Conservation (phyloP, 2,113 vertebrate genomes). For the Cyphomyrus discorhynchus region DNA sequence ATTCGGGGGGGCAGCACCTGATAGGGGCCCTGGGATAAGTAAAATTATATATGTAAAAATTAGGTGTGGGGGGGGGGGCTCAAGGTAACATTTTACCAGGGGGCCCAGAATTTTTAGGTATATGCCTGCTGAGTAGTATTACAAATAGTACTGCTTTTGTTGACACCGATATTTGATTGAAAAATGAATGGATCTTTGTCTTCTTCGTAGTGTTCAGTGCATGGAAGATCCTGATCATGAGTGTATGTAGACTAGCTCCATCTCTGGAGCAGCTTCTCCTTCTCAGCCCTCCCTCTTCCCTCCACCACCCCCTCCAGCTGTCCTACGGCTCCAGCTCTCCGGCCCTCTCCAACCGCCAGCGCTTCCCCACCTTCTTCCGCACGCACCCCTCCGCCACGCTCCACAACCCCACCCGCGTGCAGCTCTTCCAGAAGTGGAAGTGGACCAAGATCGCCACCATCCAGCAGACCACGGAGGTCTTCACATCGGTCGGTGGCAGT, state of each 20-base stretch:
- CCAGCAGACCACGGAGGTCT: constrained; percentile 93
- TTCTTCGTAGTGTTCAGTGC: not conserved
- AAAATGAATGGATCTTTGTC: not conserved
- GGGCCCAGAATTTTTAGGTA: not conserved
- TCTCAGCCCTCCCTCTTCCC: not conserved
- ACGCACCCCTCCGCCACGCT: constrained; percentile 88
- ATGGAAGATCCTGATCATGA: not conserved
- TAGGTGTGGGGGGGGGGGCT: not conserved
- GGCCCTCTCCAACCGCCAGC: constrained; percentile 85
- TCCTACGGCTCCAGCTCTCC: constrained; percentile 92
- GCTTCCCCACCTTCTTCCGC: constrained; percentile 90
- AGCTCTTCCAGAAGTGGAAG: constrained; percentile 90
- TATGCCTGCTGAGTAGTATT: not conserved
- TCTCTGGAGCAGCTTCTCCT: not conserved
- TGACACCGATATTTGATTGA: not conserved
- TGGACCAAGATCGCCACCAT: constrained; percentile 97
- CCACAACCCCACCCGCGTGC: constrained; percentile 88
- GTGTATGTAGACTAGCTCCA: no score
- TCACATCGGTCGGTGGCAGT: constrained; percentile 76
- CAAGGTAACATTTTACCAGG: not conserved
- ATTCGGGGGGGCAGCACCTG: not conserved
- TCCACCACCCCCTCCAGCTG: constrained; percentile 54
- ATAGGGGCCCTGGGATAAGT: not conserved
- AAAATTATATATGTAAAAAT: not conserved
- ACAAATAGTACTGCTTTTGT: not conserved